Percentiles rank a stretch among this genome's conserved stretches.
Evolutionary conservation across 2,888 invertebrate genomes (phyloP).

Genomic region (Gymnocheta viridis): DNA sequence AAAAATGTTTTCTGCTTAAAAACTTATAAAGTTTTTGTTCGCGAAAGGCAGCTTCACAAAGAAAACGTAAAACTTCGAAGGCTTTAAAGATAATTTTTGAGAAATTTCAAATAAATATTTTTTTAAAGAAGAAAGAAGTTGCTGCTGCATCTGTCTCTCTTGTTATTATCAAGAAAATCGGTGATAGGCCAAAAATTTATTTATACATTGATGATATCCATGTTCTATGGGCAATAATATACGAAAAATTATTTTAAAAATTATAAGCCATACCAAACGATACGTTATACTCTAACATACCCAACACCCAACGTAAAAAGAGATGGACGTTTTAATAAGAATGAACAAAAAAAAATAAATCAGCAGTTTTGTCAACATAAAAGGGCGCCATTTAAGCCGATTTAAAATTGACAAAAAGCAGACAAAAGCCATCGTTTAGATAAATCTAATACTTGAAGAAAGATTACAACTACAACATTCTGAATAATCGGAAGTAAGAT

Average conservation of each 20-base stretch:
- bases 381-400: conserved; percentile 76
- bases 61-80: no score
- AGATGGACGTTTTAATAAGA: conserved; percentile 5
- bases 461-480: conserved; percentile 46
- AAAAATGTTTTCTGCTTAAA: no score
- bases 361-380: conserved; percentile 59
- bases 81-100: no score
- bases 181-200: neutral
- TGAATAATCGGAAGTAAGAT: conserved; percentile 54
- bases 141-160: no score
- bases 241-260: neutral
- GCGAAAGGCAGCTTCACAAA: no score
- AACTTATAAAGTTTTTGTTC: no score
- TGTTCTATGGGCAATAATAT: neutral
- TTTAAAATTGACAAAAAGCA: conserved; percentile 75
- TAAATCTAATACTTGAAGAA: conserved; percentile 70
- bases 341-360: neutral
- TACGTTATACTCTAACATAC: neutral
- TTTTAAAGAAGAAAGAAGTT: no score
- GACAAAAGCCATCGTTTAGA: conserved; percentile 76
- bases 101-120: no score
- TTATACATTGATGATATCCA: neutral
- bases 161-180: neutral
- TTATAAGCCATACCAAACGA: neutral
- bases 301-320: neutral